These are phyloP conservation scores for Drosophila persimilis DNA, from an alignment of 1,140 invertebrate species.

Conservation along the genomic window DNA sequence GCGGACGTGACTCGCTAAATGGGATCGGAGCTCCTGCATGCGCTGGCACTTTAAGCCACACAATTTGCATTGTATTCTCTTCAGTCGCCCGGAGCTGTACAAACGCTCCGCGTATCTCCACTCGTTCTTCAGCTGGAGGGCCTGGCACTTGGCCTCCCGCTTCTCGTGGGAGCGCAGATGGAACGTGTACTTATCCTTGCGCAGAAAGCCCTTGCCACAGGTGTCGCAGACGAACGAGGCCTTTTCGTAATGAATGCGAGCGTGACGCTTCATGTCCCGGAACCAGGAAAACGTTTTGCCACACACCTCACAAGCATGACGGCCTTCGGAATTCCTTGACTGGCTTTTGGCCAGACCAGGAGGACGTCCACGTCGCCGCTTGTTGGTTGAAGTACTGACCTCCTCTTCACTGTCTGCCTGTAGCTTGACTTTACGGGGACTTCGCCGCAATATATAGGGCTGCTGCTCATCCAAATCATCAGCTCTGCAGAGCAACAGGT, in stretches of 20 bases:
- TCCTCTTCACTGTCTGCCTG: slow-evolving; percentile 44
- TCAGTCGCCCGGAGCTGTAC: slow-evolving; percentile 47
- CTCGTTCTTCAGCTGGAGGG: slow-evolving; percentile 28
- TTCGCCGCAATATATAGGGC: slow-evolving; percentile 37
- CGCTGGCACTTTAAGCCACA: slow-evolving; percentile 43
- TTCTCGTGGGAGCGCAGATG: slow-evolving; percentile 59
- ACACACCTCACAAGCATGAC: slow-evolving; percentile 54
- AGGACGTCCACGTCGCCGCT: slow-evolving; percentile 60
- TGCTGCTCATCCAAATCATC: slow-evolving; percentile 7
- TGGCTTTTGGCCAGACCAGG: slow-evolving; percentile 29
- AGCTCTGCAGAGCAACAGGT: background rate
- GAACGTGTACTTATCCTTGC: slow-evolving; percentile 67
- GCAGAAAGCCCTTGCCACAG: slow-evolving; percentile 63
- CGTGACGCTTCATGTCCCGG: slow-evolving; percentile 70
- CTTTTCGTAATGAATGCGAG: slow-evolving; percentile 52
- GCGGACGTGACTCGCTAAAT: slow-evolving; percentile 38
- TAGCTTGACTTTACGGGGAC: slow-evolving; percentile 40
- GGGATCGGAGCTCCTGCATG: slow-evolving; percentile 50
- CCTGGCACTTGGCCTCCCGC: slow-evolving; percentile 25
- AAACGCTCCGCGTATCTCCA: slow-evolving; percentile 65
- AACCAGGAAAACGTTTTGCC: slow-evolving; percentile 69
- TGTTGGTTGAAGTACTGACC: slow-evolving; percentile 1
- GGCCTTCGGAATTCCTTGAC: slow-evolving; percentile 30
- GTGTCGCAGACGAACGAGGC: slow-evolving; percentile 40
- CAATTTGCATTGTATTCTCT: slow-evolving; percentile 61